Base-by-base conservation (phyloP, 2,888 invertebrate species). In the Salticus scenicus region DNA sequence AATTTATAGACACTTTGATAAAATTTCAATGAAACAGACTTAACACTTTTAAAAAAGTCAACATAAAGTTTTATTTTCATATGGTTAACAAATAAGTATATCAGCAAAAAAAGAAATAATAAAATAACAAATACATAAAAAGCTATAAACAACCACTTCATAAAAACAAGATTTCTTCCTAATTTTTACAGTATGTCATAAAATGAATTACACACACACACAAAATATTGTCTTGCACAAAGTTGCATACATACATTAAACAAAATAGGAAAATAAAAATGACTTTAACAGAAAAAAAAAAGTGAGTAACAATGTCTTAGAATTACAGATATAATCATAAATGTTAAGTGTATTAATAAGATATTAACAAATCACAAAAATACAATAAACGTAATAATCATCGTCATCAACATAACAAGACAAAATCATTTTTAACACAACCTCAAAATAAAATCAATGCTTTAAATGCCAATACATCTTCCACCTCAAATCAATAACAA, bases 1-100 rank as follows among this genome's bases (percentile, higher is more conserved):
- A 66, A 66, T 31, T 30, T 66, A 20, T 66, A 66, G n/a, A 31
- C 30, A 30, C 31, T 66, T 66, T 31, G 12, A 66, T 33, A 66
- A 17, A 31, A 8, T 27, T 27, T 57, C 24, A 57, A 57, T 7
- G 24, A n/a, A 66, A 66, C 30, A 66, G 30, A 66, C 1, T 66
- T 1, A 24, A 17, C 7, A 12, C 10, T 47, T 47, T 57, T 57
- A 31, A 30, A 66, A n/a, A 64, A 31, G 12, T 66, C 66, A 66
- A 31, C 31, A 31, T 66, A 66, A 66, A 66, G 17, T 17, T 57
- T 57, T 24, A 24, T 24, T 24, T 24, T 57, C 57, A n/a, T 24
- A 24, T 57, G 20, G 20, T n/a, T 24, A 57, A 57, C 57, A 24
- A 57, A 57, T 57, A 57, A 57, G 57, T 57, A 57, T 57, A 17